Evolutionary conservation across 1,140 invertebrate species (phyloP).

Genomic region (Tetraneura akinire): DNA sequence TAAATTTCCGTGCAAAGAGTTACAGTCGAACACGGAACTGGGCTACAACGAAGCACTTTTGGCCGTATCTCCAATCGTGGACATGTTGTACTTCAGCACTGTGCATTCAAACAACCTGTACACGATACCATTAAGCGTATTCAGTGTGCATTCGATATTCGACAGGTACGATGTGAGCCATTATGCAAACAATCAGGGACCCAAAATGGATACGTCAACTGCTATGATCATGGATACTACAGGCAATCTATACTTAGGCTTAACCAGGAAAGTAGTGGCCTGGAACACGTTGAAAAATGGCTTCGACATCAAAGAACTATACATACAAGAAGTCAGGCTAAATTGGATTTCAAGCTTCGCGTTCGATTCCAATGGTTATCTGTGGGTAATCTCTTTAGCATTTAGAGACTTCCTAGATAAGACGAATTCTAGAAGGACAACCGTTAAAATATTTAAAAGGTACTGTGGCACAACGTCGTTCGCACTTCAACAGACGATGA

Average conservation of each 20-base stretch:
- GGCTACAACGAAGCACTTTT: conserved; percentile 30
- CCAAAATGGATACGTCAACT: conserved; percentile 5
- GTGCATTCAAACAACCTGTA: conserved; percentile 5
- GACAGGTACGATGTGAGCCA: conserved; percentile 10
- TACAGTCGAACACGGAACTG: background rate
- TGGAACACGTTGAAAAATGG: conserved; percentile 6
- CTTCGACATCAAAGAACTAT: conserved; percentile 3
- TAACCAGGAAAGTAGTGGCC: background rate
- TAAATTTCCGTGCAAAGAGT: background rate
- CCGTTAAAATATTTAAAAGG: conserved; percentile 11
- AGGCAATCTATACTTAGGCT: conserved; percentile 4
- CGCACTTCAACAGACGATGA: background rate
- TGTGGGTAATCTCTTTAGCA: conserved; percentile 7
- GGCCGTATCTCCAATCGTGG: conserved; percentile 18
- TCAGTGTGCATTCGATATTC: background rate
- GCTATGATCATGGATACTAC: background rate
- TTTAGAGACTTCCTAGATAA: background rate
- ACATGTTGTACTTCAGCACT: conserved; percentile 29
- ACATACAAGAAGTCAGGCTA: conserved; percentile 5
- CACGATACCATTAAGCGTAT: conserved; percentile 29
- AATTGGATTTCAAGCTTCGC: conserved; percentile 30
- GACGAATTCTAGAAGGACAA: background rate
- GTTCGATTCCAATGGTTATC: conserved; percentile 13
- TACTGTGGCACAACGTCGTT: conserved; percentile 25
- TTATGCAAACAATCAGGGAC: conserved; percentile 1